phyloP scores from a whole-genome alignment of 1,140 invertebrate genomes.

The Heliconius himera region DNA sequence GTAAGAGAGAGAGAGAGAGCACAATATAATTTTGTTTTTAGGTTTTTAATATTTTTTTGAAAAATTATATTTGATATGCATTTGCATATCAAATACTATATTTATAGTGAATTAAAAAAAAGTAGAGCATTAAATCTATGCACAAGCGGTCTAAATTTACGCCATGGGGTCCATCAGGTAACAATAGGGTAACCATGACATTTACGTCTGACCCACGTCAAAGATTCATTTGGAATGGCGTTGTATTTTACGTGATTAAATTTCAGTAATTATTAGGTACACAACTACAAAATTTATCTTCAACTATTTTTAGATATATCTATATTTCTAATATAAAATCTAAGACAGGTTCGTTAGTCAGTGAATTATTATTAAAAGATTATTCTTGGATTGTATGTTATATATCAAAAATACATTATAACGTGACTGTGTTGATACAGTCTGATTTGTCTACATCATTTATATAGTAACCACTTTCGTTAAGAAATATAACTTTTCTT shows the following conservation, averaged over 20 bases:
- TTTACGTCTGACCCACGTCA: slow-evolving; percentile 7
- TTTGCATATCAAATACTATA: slow-evolving; percentile 1
- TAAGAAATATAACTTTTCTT: too few relatives aligned
- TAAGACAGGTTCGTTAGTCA: too few relatives aligned
- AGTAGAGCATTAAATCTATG: slow-evolving; percentile 51
- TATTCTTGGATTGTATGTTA: too few relatives aligned
- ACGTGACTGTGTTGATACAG: too few relatives aligned
- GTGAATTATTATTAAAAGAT: too few relatives aligned
- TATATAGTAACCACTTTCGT: too few relatives aligned
- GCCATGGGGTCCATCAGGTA: slow-evolving; percentile 68
- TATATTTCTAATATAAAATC: neutral
- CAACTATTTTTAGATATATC: neutral
- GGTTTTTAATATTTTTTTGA: neutral
- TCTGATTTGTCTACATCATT: too few relatives aligned
- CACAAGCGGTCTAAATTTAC: slow-evolving; percentile 39
- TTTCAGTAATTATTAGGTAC: slow-evolving; percentile 2
- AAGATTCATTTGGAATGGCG: slow-evolving; percentile 10
- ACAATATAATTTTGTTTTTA: neutral
- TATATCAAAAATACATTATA: too few relatives aligned
- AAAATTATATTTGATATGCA: slow-evolving; percentile 10
- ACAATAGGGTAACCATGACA: slow-evolving; percentile 49
- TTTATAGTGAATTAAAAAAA: slow-evolving; percentile 27
- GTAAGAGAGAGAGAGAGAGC: neutral
- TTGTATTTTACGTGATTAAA: slow-evolving; percentile 5
- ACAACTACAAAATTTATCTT: neutral